Evolutionary conservation across 2,888 invertebrate genomes (phyloP).

Genomic region (Orthosia incerta): DNA sequence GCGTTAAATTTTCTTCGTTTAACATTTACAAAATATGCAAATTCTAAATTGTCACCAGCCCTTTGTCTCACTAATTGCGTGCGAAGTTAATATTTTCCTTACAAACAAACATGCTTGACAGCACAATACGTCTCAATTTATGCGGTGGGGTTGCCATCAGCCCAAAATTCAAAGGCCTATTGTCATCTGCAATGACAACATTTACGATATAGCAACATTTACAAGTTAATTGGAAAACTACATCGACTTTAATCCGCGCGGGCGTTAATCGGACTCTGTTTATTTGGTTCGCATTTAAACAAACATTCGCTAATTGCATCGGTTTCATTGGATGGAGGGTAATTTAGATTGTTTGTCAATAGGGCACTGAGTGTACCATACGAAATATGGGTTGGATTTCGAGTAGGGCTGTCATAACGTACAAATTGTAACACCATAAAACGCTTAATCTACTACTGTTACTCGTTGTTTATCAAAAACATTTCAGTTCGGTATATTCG

Average conservation of each 20-base stretch:
- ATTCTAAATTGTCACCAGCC: conserved; percentile 66
- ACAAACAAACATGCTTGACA: conserved; percentile 63
- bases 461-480: not conserved
- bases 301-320: conserved; percentile 69
- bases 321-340: conserved; percentile 61
- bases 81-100: conserved; percentile 67
- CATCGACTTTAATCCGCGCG: conserved; percentile 68
- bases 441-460: not conserved
- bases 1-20: conserved; percentile 11
- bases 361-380: conserved; percentile 36
- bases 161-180: conserved; percentile 67
- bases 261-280: conserved; percentile 68
- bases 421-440: not conserved
- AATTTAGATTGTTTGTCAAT: conserved; percentile 55
- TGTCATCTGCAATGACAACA: conserved; percentile 36
- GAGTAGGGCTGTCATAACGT: not conserved
- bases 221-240: conserved; percentile 78
- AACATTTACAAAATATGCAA: conserved; percentile 63
- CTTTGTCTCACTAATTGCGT: conserved; percentile 63
- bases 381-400: conserved; percentile 7
- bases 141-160: conserved; percentile 53
- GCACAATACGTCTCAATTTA: conserved; percentile 71
- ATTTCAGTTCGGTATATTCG: not conserved
- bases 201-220: conserved; percentile 61
- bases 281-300: conserved; percentile 64